phyloP scores from a whole-genome alignment of 2,888 invertebrate species.

The Drosophila nr. perissopoda region DNA sequence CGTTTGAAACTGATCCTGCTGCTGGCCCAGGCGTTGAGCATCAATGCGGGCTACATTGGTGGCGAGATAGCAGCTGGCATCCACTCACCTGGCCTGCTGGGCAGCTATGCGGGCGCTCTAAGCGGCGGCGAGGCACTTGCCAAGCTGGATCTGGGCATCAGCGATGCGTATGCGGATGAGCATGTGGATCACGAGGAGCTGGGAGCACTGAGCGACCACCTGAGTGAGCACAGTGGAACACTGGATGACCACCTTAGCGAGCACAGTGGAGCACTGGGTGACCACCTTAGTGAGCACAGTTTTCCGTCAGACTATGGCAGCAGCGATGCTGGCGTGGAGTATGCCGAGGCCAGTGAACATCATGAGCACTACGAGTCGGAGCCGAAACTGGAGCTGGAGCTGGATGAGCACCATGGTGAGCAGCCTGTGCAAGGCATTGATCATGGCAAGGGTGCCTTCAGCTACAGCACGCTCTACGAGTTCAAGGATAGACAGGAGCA shows the following conservation, averaged over 20 bases:
- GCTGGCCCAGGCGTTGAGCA: slow-evolving; percentile 47
- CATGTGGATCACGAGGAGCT: slow-evolving; percentile 62
- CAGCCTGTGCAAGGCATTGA: slow-evolving; percentile 82
- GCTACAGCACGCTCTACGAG: slow-evolving; percentile 83
- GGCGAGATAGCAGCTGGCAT: slow-evolving; percentile 47
- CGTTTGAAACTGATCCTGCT: slow-evolving; percentile 55
- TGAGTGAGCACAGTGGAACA: neutral
- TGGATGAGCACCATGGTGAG: slow-evolving; percentile 50
- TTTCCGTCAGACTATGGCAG: slow-evolving; percentile 75
- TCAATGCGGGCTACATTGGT: slow-evolving; percentile 49
- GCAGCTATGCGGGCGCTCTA: slow-evolving; percentile 68
- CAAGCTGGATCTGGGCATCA: slow-evolving; percentile 52
- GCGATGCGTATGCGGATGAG: slow-evolving; percentile 32
- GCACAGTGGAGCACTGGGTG: slow-evolving; percentile 46
- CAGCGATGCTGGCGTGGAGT: slow-evolving; percentile 65
- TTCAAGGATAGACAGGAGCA: slow-evolving; percentile 76
- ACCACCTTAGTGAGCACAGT: slow-evolving; percentile 71
- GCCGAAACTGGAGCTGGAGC: slow-evolving; percentile 23
- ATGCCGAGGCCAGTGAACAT: slow-evolving; percentile 68
- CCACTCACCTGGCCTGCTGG: slow-evolving; percentile 66
- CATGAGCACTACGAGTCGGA: slow-evolving; percentile 59
- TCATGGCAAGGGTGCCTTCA: slow-evolving; percentile 83
- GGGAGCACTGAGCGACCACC: slow-evolving; percentile 37
- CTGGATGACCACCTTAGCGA: slow-evolving; percentile 32
- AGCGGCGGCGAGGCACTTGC: slow-evolving; percentile 67